These are phyloP conservation scores for Acleris holmiana DNA, from an alignment of 2,888 invertebrate species.

Conservation along the genomic window DNA sequence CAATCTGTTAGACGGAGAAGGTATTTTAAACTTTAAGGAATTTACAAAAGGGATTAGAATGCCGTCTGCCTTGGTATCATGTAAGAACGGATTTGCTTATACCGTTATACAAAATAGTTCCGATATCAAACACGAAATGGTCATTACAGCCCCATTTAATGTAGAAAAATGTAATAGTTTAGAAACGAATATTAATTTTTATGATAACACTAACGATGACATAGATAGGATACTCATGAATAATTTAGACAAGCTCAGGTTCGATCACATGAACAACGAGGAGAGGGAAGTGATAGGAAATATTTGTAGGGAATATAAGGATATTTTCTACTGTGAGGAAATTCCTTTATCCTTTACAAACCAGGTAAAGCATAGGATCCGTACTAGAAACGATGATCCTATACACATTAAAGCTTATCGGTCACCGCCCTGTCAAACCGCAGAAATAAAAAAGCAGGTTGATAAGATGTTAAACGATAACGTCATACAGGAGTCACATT, in stretches of 20 bases:
- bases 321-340: constrained; percentile 23
- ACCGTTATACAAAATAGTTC: constrained; percentile 38
- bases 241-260: constrained; percentile 2
- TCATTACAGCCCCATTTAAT: constrained; percentile 29
- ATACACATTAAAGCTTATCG: constrained; percentile 46
- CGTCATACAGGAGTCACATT: constrained; percentile 49
- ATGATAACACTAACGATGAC: neutral
- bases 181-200: neutral
- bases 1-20: constrained; percentile 25
- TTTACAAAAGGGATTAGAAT: constrained; percentile 37
- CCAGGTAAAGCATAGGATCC: constrained; percentile 20
- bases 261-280: constrained; percentile 5
- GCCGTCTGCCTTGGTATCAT: constrained; percentile 13
- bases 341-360: constrained; percentile 18
- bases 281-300: constrained; percentile 1
- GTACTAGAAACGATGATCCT: constrained; percentile 45
- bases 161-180: neutral
- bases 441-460: constrained; percentile 51
- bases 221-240: neutral
- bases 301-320: constrained; percentile 15
- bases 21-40: constrained; percentile 34
- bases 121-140: constrained; percentile 13
- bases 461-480: constrained; percentile 48
- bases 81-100: constrained; percentile 31
- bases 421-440: constrained; percentile 42